These are phyloP conservation scores for Tigriopus japonicus DNA, from an alignment of 1,140 invertebrate genomes.

Conservation along the genomic window DNA sequence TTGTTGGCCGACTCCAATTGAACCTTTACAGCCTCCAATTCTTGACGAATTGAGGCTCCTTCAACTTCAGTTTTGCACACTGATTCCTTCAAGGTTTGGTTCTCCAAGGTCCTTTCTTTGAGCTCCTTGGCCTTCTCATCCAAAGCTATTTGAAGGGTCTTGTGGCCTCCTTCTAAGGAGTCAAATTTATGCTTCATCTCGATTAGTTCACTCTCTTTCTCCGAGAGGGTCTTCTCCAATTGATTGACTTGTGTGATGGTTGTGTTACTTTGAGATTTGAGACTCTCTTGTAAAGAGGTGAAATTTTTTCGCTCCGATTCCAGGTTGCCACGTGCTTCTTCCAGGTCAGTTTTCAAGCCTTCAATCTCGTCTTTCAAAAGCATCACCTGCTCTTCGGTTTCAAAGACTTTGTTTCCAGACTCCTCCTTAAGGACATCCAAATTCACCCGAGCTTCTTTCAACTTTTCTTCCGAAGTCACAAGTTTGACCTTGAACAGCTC, in stretches of 20 bases:
- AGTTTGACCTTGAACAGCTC: background rate
- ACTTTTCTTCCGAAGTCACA: no score
- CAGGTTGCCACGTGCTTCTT: background rate
- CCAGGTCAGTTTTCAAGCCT: background rate
- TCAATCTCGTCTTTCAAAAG: background rate
- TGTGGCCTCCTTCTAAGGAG: background rate
- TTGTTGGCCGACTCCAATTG: background rate
- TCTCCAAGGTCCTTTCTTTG: background rate
- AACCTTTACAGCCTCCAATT: background rate
- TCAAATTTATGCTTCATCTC: slow-evolving; percentile 4
- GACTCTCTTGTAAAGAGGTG: background rate
- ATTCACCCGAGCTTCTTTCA: no score
- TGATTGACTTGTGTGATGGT: background rate
- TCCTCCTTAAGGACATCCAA: background rate
- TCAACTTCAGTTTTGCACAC: background rate
- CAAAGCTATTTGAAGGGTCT: background rate
- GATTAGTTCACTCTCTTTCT: background rate
- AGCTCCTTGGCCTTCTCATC: background rate
- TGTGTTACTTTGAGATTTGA: background rate
- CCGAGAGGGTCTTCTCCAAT: background rate
- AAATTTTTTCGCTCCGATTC: background rate
- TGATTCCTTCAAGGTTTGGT: background rate
- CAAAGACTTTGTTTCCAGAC: background rate
- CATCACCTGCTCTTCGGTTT: slow-evolving; percentile 5
- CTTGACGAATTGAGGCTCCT: background rate